These are phyloP conservation scores for Chromoteleia sp. DNA, from an alignment of 2,888 invertebrate species.

Conservation along the genomic window DNA sequence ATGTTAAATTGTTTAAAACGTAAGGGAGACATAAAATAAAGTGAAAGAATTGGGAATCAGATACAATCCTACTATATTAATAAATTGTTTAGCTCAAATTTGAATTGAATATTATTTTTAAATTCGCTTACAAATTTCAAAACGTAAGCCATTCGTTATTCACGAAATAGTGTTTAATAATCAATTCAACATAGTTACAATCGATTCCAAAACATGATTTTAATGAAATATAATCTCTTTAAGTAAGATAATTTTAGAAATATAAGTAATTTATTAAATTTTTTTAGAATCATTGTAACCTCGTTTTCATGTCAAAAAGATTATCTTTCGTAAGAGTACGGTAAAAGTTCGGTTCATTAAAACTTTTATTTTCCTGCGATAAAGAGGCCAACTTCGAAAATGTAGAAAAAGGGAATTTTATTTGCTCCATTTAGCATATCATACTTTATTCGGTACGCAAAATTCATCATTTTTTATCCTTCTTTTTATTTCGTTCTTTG, in stretches of 20 bases:
- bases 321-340: conserved; percentile 51
- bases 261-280: conserved; percentile 35
- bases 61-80: too few species aligned
- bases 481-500: not conserved
- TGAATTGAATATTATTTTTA: too few species aligned
- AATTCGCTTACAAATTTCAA: too few species aligned
- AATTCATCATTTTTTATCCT: not conserved
- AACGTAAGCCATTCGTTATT: too few species aligned
- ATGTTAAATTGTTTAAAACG: conserved; percentile 11
- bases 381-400: conserved; percentile 39
- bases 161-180: too few species aligned
- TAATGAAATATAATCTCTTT: too few species aligned
- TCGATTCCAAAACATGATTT: too few species aligned
- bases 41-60: not conserved
- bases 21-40: not conserved
- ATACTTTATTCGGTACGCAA: conserved; percentile 27
- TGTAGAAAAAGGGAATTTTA: conserved; percentile 36
- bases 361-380: conserved; percentile 55
- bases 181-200: too few species aligned
- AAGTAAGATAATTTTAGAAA: too few species aligned
- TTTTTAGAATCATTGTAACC: conserved; percentile 46
- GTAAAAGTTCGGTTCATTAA: conserved; percentile 60
- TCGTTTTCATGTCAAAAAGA: conserved; percentile 46
- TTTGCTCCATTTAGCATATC: conserved; percentile 44
- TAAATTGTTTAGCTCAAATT: too few species aligned